Base-by-base conservation (phyloP, 2,888 invertebrate species). In the Pterostichus madidus region DNA sequence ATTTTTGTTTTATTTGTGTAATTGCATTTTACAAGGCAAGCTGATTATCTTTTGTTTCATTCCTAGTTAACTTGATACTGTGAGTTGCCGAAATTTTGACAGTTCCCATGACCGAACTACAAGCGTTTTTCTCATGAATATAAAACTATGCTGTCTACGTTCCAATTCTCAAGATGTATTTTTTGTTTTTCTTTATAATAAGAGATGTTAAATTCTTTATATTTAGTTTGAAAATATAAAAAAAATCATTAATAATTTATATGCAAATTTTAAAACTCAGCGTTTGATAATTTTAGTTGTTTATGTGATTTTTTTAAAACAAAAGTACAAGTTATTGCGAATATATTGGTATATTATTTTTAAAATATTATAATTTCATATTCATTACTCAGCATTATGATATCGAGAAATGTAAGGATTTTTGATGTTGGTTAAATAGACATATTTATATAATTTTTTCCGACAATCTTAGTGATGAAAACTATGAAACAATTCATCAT, bases 41-140 rank as follows among this genome's bases (percentile, higher is more conserved):
- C n/a, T 71, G 71, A 71, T 49, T 71, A 71, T 71, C 49, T 71
- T 71, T 71, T 71, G 71, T 71, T 71, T 71, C 17, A 71, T 71
- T 71, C 71, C 44, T 71, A 24, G 44, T 35, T 31, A 46, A 44
- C 46, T 24, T 71, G 52, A 75, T 52, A 15, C 11, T 13, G 39
- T 52, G 64, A 64, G 31, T 52, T 39, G 75, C 13, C 52, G n/a
- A 52, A 75, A 31, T 75, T 75, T 52, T 75, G 49, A 52, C 31
- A 52, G 49, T 75, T 75, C 75, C 75, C 75, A 75, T 75, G 75
- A 75, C 75, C 75, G 52, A 75, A 7, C 49, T 31, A 39, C n/a
- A 52, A 11, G 31, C 10, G 11, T 75, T 75, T 64, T 64, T 75
- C 75, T 75, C 75, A 75, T 75, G 75, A 52, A 75, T 75, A n/a